Base-by-base conservation (phyloP, 1,140 invertebrate genomes). In the Hycleus cichorii region DNA sequence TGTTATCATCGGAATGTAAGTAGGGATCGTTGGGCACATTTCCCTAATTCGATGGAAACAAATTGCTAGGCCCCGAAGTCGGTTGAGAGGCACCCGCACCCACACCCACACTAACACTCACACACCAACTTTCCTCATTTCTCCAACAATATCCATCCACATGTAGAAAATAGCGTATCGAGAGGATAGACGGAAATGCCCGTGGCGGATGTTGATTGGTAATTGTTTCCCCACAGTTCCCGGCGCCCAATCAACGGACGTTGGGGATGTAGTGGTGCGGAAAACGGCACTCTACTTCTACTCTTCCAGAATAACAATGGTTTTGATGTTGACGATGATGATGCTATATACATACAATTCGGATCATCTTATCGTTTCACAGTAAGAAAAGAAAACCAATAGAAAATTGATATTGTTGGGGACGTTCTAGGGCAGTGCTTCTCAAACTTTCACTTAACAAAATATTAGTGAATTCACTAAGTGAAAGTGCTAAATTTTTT, bases 131-230 rank as follows among this genome's bases (percentile, higher is more conserved):
- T 18, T 18, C 18, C 18, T 2, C 18, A 18, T 18, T 18, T 2
- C 18, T 32, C 32, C 32, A 32, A 4, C 32, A 32, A 32, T 32
- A 32, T 32, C 4, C 32, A 32, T 32, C 4, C 7, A 32, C 7
- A 32, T 32, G 32, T 32, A 4, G 32, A 7, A 4, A 32, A 32
- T 32, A 32, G 2, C 18, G 18, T 18, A 18, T 18, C 7, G 7
- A 32, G 7, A 7, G 7, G 32, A 32, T 32, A 54, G 45, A 52
- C 54, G 51, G 40, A 61, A 51, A 42, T 51, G 51, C 64, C 65
- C 62, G 63, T 52, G 64, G 60, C 61, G 55, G 61, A 58, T 57
- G 65, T 66, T 72, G 70, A 72, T 72, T 72, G 70, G 70, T 72
- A 72, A 72, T 72, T 72, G 70, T 65, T 63, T 65, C 68, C 67